Percentiles rank a stretch among this genome's conserved stretches.
Conservation (phyloP, 1,140 invertebrate species). For the Drosophila carrolli region DNA sequence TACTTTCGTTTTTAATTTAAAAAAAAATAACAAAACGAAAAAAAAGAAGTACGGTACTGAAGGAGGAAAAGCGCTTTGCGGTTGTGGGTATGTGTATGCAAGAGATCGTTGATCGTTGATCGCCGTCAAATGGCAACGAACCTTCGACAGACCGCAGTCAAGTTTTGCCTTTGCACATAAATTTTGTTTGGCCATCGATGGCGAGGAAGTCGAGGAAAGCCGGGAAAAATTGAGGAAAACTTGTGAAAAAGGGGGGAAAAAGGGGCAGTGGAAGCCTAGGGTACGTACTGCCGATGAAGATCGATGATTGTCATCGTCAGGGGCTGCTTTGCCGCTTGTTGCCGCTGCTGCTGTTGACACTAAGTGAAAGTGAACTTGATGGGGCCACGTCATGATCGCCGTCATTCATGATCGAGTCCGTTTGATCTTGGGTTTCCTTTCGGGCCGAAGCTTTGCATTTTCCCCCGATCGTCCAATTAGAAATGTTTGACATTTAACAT, state of each 20-base stretch:
- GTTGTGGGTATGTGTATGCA: slow-evolving; percentile 34
- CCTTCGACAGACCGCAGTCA: slow-evolving; percentile 75
- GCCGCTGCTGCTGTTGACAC: slow-evolving; percentile 65
- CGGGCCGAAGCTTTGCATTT: slow-evolving; percentile 17
- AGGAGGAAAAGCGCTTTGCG: slow-evolving; percentile 63
- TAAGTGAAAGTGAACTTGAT: slow-evolving; percentile 84
- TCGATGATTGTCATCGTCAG: slow-evolving; percentile 82
- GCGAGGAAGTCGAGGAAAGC: slow-evolving; percentile 8
- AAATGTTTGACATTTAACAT: slow-evolving; percentile 54
- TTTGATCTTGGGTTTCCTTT: slow-evolving; percentile 47
- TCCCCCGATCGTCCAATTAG: slow-evolving; percentile 25
- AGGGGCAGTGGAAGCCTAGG: slow-evolving; percentile 1
- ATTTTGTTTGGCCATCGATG: slow-evolving; percentile 60
- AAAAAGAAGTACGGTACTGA: slow-evolving; percentile 29
- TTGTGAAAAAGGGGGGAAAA: not conserved
- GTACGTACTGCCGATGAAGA: slow-evolving; percentile 64
- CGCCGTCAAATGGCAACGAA: slow-evolving; percentile 76
- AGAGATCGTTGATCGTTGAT: slow-evolving; percentile 56
- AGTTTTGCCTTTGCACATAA: slow-evolving; percentile 77
- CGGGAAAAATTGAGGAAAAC: not conserved
- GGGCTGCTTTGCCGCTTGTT: slow-evolving; percentile 11
- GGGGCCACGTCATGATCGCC: slow-evolving; percentile 55
- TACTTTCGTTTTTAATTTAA: slow-evolving; percentile 81
- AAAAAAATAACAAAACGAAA: slow-evolving; percentile 40
- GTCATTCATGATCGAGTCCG: slow-evolving; percentile 39